Base-by-base conservation (phyloP, 2,113 vertebrate genomes). In the Oncorhynchus nerka region DNA sequence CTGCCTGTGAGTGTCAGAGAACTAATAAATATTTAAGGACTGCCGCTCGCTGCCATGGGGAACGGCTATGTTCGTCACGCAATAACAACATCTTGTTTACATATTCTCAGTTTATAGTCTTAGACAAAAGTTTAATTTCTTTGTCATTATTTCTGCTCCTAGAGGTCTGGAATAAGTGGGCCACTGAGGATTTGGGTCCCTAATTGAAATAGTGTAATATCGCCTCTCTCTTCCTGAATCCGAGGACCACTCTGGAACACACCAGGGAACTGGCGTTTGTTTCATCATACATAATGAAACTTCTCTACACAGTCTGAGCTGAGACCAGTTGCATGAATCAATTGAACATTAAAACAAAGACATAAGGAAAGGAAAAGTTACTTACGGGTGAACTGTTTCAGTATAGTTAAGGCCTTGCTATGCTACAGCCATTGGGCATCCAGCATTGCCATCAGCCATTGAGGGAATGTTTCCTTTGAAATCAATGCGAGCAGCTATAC, bases 1-100 rank as follows among this genome's bases (percentile, higher is more conserved):
- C 79, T 80, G 73, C 68, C n/a, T 57, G 57, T 77, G 75, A 83
- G 82, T 79, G 75, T 82, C 55, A 69, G 86, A 79, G 78, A 79
- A 69, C 64, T 76, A 88, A 86, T 81, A 87, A 88, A 90, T 86
- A 89, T 89, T 86, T 85, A 89, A 74, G 15, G 15, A 30, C 75
- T 71, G 48, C 68, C 72, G 39, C 59, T 55, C 76, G 81, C 67
- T 70, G 83, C 81, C 80, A 79, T 30, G 1, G 78, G 84, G 80
- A 57, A 19, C 69, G 73, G 64, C 76, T 83, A 61, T 74, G 69
- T 75, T 85, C 16, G 4, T 19, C 77, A 68, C 65, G 76, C 77
- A 85, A 81, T 85, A 90, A 86, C 76, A 84, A 81, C 75, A 84
- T 24, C 39, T 73, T 85, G 77, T 86, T 89, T 88, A 81, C 62